phyloP scores from a whole-genome alignment of 2,797 vertebrate species.

The Microcaecilia unicolor region DNA sequence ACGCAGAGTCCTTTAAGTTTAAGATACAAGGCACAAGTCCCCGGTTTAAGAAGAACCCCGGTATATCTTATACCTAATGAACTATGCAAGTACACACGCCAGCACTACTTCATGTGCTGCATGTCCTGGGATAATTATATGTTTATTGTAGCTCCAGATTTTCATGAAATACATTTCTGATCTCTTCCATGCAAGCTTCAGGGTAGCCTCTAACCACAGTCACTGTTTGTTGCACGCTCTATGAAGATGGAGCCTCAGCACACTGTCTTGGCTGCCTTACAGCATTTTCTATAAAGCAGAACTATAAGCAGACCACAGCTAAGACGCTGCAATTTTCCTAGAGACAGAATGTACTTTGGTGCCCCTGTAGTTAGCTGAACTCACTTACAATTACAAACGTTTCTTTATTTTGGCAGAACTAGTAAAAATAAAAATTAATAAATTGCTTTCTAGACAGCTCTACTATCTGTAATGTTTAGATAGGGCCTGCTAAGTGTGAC shows the following conservation, averaged over 20 bases:
- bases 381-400: constrained; percentile 31
- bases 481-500: neutral
- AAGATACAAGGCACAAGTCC: no score
- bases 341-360: no score
- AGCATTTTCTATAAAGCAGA: constrained; percentile 25
- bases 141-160: constrained; percentile 3
- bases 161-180: constrained; percentile 24
- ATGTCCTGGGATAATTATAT: constrained; percentile 7
- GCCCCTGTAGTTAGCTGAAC: constrained; percentile 1
- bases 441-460: constrained; percentile 14
- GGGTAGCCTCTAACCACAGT: constrained; percentile 21
- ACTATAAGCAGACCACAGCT: constrained; percentile 30
- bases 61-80: no score
- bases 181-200: constrained; percentile 14
- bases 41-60: no score
- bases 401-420: constrained; percentile 29
- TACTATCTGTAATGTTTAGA: constrained; percentile 11
- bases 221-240: constrained; percentile 23
- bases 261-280: constrained; percentile 21
- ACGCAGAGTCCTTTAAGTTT: no score
- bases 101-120: neutral
- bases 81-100: neutral
- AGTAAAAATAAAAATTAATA: constrained; percentile 21
- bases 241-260: constrained; percentile 27
- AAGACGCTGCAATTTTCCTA: constrained; percentile 30